phyloP scores from a whole-genome alignment of 1,140 invertebrate species.

The Limonius californicus region DNA sequence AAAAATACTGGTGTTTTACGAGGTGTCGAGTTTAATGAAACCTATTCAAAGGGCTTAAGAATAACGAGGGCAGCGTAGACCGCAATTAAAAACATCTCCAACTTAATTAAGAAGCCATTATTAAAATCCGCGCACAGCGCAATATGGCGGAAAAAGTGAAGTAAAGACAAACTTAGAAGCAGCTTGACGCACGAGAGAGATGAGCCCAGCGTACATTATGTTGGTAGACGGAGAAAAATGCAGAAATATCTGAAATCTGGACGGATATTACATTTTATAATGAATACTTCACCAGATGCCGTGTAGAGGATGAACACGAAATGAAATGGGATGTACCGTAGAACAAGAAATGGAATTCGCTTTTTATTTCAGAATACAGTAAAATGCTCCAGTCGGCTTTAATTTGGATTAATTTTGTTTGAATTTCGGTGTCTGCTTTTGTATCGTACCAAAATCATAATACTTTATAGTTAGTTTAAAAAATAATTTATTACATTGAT shows the following conservation, averaged over 20 bases:
- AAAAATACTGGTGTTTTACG: conserved; percentile 40
- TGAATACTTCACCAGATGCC: conserved; percentile 36
- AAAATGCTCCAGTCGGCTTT: background rate
- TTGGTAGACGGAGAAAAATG: conserved; percentile 35
- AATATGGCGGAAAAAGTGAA: conserved; percentile 35
- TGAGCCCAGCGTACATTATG: conserved; percentile 20
- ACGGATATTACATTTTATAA: conserved; percentile 40
- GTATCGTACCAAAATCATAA: background rate
- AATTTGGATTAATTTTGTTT: conserved; percentile 8
- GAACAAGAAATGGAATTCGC: background rate
- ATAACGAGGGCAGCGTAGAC: conserved; percentile 31
- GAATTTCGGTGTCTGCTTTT: background rate
- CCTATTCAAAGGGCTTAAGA: conserved; percentile 35
- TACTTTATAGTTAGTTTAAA: no score
- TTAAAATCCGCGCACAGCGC: conserved; percentile 37
- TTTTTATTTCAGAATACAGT: conserved; percentile 10
- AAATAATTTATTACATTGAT: no score
- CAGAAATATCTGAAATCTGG: conserved; percentile 33
- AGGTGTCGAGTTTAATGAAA: conserved; percentile 42
- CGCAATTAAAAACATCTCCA: conserved; percentile 45
- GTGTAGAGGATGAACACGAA: conserved; percentile 7
- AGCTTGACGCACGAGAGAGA: conserved; percentile 8
- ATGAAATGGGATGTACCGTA: conserved; percentile 13
- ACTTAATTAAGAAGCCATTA: conserved; percentile 46
- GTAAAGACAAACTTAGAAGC: conserved; percentile 12